Percentiles rank a stretch among this genome's conserved stretches.
These are phyloP conservation scores for Hirtodrosophila histrioides DNA, from an alignment of 2,888 invertebrate species.

Conservation along the genomic window DNA sequence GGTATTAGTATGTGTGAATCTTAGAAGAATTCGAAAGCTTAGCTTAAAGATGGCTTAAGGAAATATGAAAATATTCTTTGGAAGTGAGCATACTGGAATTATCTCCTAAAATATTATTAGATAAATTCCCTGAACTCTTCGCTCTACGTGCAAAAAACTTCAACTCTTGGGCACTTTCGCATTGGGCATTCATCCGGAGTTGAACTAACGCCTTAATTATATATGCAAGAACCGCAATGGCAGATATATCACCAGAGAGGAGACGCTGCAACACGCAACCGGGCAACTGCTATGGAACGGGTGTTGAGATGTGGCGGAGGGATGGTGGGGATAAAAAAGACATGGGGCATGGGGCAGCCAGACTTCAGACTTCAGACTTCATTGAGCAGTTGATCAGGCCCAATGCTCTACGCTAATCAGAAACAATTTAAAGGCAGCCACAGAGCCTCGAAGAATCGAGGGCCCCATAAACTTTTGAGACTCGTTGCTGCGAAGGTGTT, in stretches of 20 bases:
- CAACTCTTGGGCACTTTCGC: slow-evolving; percentile 10
- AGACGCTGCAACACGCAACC: slow-evolving; percentile 54
- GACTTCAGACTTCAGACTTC: too few species aligned
- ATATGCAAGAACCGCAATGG: slow-evolving; percentile 71
- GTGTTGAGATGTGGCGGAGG: not conserved
- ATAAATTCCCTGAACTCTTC: too few species aligned
- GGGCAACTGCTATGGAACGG: not conserved
- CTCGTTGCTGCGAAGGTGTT: slow-evolving; percentile 65
- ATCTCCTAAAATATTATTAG: too few species aligned
- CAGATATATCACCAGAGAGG: slow-evolving; percentile 72
- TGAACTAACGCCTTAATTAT: slow-evolving; percentile 69
- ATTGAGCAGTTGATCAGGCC: slow-evolving; percentile 21
- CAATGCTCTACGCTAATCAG: slow-evolving; percentile 57
- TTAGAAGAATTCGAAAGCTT: too few species aligned
- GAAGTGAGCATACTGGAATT: too few species aligned
- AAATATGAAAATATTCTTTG: too few species aligned
- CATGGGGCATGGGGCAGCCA: not conserved
- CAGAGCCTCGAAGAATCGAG: slow-evolving; percentile 3
- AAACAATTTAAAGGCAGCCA: slow-evolving; percentile 62
- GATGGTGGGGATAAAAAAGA: not conserved
- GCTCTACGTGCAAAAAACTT: too few species aligned
- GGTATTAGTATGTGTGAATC: too few species aligned
- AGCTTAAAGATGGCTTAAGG: too few species aligned
- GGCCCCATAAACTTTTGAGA: slow-evolving; percentile 57
- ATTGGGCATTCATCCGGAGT: slow-evolving; percentile 37